Conservation (phyloP, 2,797 vertebrate species). For the Enteromius thamalakanensis region DNA sequence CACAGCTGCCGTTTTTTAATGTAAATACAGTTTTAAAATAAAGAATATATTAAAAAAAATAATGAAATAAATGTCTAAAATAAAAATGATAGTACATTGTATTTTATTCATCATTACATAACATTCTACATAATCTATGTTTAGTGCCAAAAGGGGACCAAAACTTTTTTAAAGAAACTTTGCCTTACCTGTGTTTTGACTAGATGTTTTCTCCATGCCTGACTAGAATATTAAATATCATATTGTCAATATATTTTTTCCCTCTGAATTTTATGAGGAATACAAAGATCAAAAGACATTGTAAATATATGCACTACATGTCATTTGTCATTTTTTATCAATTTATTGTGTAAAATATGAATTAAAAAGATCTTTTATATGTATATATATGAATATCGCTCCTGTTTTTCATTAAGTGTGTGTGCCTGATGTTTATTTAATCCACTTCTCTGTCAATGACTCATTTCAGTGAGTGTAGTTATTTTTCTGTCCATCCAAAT, state of each 20-base stretch:
- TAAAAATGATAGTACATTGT: no score
- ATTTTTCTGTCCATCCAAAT: background rate
- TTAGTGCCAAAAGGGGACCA: no score
- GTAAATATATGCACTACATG: background rate
- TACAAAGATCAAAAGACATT: background rate
- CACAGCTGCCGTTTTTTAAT: no score
- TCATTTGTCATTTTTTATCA: background rate
- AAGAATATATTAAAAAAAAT: no score
- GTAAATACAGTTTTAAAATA: no score
- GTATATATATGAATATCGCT: background rate
- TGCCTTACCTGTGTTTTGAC: background rate
- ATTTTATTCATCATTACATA: no score
- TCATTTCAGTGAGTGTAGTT: constrained; percentile 17
- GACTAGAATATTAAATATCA: background rate
- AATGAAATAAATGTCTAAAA: no score
- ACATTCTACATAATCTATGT: no score
- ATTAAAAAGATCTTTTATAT: background rate
- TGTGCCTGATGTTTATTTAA: background rate
- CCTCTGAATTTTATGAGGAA: background rate
- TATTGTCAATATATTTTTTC: no score
- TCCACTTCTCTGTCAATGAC: background rate
- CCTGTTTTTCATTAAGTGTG: background rate
- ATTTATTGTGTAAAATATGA: background rate
- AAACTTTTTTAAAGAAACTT: no score
- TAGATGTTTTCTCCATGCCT: background rate